Conservation (phyloP, 2,888 invertebrate genomes). For the Parelbella ahira region DNA sequence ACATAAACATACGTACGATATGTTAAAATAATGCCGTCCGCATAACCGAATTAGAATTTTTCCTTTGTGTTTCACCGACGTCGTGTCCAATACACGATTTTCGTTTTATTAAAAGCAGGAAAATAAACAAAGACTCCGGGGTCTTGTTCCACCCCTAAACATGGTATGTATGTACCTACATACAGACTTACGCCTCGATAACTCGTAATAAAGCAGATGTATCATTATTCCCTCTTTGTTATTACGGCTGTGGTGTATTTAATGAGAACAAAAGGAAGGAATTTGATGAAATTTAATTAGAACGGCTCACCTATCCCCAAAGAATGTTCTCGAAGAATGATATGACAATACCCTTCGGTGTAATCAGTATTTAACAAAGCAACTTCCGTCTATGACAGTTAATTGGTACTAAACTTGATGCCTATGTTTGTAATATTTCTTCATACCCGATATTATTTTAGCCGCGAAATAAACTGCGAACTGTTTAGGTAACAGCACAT, state of each 20-base stretch:
- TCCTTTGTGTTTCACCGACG: slow-evolving; percentile 47
- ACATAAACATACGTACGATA: slow-evolving; percentile 39
- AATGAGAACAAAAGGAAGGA: slow-evolving; percentile 28
- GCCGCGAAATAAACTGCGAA: too few relatives aligned
- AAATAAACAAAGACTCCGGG: slow-evolving; percentile 59
- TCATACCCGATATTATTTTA: too few relatives aligned
- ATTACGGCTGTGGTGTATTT: slow-evolving; percentile 24
- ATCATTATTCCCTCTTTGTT: slow-evolving; percentile 27
- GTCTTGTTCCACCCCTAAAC: slow-evolving; percentile 2
- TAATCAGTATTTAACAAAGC: background rate
- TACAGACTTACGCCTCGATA: slow-evolving; percentile 10
- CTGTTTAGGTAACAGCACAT: too few relatives aligned
- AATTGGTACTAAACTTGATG: too few relatives aligned
- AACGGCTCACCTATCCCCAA: slow-evolving; percentile 8
- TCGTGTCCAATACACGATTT: slow-evolving; percentile 51
- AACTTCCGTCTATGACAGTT: background rate
- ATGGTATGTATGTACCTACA: background rate
- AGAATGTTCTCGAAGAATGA: slow-evolving; percentile 7
- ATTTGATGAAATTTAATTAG: slow-evolving; percentile 29
- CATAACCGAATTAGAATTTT: slow-evolving; percentile 52
- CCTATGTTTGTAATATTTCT: too few relatives aligned
- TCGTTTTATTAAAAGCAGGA: slow-evolving; percentile 56
- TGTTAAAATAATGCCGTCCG: slow-evolving; percentile 46
- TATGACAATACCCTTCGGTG: background rate
- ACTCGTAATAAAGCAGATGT: slow-evolving; percentile 16